phyloP scores from a whole-genome alignment of 2,888 invertebrate species.

The Xanthorhoe spadicearia region DNA sequence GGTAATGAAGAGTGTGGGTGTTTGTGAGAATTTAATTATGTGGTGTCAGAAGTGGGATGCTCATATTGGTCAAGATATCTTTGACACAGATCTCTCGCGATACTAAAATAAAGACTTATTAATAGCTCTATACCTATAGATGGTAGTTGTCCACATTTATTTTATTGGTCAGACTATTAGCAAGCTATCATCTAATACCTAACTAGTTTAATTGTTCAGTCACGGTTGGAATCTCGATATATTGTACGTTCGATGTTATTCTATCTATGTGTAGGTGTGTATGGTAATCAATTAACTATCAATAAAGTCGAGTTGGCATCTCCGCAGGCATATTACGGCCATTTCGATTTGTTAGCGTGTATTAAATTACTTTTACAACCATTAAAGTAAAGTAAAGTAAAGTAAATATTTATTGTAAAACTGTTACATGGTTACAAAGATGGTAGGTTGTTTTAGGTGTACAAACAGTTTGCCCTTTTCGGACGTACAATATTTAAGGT shows the following conservation, averaged over 20 bases:
- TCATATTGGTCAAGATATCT: background rate
- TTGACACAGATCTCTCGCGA: background rate
- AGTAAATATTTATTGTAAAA: too few relatives aligned
- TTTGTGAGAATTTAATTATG: background rate
- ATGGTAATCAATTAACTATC: conserved; percentile 29
- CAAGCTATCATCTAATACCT: background rate
- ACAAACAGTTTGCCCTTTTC: too few relatives aligned
- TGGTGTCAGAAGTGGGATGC: background rate
- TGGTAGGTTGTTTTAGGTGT: too few relatives aligned
- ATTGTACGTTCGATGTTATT: background rate
- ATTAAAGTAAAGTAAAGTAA: too few relatives aligned
- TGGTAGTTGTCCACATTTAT: background rate
- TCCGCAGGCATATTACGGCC: conserved; percentile 17
- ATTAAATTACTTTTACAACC: conserved; percentile 30
- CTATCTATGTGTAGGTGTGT: conserved; percentile 20
- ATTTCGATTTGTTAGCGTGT: conserved; percentile 25
- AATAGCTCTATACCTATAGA: background rate
- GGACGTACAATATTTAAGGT: too few relatives aligned
- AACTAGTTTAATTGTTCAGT: background rate
- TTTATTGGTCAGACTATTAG: background rate
- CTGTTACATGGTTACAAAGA: too few relatives aligned
- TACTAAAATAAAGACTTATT: background rate
- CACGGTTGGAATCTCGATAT: background rate
- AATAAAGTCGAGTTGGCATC: conserved; percentile 15
- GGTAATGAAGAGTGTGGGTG: background rate